Base-by-base conservation (phyloP, 2,797 vertebrate genomes). In the Spinibarbus caldwelli region DNA sequence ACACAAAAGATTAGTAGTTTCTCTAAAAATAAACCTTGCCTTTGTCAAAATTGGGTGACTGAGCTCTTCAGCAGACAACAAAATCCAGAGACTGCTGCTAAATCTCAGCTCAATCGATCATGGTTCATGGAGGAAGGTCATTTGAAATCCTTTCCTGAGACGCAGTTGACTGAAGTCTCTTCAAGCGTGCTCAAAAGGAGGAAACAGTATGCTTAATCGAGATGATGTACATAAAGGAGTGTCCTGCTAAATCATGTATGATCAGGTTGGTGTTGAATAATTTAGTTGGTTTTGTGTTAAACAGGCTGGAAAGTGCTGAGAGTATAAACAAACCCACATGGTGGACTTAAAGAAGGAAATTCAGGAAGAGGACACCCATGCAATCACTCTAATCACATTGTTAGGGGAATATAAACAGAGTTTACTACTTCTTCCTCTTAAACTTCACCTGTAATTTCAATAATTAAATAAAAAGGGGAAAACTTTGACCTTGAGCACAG, bases 201-300 rank as follows among this genome's bases (percentile, higher is more conserved):
- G 36, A 36, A 87, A 66, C 72, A 38, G 49, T 38, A 11, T 49
- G 66, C 41, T 66, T 78, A 38, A 78, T 26, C 29, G 1, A 71
- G 4, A 77, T 68, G 49, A 76, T 76, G 59, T 76, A 45, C 73
- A 85, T 49, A 73, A 85, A 36, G 62, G 26, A 84, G 82, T 82
- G 49, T 81, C 78, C n/a, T 34, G 79, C 52, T 88, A 82, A 70
- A 82, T 81, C 59, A 71, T 86, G 87, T 80, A 84, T 82, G 78
- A 38, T 15, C 36, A 67, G 29, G 21, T 73, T 31, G 7, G 36
- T 54, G 29, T 81, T 86, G 12, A 84, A 85, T 79, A 41, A 79
- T 86, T 83, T 62, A 76, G 45, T 59, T 49, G 43, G 3, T 82
- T 80, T 82, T 31, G 70, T 81, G 67, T 66, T 84, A 82, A 89